These are phyloP conservation scores for Corynorhinus townsendii DNA, from an alignment of 2,113 vertebrate genomes.

Conservation along the genomic window DNA sequence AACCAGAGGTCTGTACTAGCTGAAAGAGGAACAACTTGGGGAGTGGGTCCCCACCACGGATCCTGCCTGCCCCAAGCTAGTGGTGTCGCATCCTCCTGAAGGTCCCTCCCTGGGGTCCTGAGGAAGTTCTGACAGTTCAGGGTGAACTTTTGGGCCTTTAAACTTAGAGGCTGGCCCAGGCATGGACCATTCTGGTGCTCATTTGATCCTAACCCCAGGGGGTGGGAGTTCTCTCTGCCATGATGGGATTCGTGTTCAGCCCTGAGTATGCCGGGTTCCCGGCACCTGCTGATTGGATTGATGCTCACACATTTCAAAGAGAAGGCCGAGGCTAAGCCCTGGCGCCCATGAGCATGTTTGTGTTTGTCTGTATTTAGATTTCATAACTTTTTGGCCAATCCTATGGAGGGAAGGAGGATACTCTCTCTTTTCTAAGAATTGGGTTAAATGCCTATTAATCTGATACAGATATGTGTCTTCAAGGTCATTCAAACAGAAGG, in stretches of 20 bases:
- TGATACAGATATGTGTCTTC: background rate
- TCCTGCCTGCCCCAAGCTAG: background rate
- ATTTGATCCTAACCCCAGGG: background rate
- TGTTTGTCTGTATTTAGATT: background rate
- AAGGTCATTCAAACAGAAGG: background rate
- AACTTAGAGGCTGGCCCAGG: background rate
- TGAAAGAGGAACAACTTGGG: background rate
- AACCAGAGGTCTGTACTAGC: rapidly evolving
- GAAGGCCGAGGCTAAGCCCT: background rate
- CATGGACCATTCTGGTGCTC: no score
- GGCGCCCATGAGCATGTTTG: rapidly evolving
- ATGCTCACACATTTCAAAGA: no score
- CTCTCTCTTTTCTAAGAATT: background rate
- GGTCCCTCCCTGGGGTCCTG: background rate
- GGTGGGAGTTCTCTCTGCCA: no score
- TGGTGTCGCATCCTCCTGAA: no score
- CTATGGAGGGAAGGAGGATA: background rate
- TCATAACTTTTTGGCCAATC: no score
- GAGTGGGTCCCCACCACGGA: rapidly evolving
- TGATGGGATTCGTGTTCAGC: rapidly evolving
- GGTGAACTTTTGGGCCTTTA: background rate
- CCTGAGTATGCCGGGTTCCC: rapidly evolving
- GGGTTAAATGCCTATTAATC: background rate
- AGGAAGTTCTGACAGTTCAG: background rate
- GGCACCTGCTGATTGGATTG: background rate